These are phyloP conservation scores for Sminthurinus aureus DNA, from an alignment of 2,888 invertebrate species.

Conservation along the genomic window DNA sequence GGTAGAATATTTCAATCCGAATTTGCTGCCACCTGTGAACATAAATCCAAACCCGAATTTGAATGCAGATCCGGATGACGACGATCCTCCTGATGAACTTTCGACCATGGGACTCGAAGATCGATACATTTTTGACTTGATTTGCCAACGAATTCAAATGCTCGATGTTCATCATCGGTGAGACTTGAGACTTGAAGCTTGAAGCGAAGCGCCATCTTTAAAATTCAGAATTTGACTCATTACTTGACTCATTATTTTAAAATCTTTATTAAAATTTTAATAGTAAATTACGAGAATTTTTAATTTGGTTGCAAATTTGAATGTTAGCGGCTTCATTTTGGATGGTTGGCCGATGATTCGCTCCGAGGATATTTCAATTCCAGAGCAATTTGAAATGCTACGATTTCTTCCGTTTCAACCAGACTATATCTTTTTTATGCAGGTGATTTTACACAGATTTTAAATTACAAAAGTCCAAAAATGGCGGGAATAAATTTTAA, in stretches of 20 bases:
- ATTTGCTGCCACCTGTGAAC: slow-evolving; percentile 9
- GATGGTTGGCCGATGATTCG: slow-evolving; percentile 73
- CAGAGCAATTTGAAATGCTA: slow-evolving; percentile 47
- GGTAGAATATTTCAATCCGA: slow-evolving; percentile 46
- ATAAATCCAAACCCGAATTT: background rate
- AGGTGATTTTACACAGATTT: slow-evolving; percentile 24
- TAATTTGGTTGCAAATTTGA: too few species aligned
- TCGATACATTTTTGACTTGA: slow-evolving; percentile 34
- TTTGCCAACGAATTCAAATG: slow-evolving; percentile 45
- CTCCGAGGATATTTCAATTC: slow-evolving; percentile 61
- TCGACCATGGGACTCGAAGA: slow-evolving; percentile 6
- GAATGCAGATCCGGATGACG: background rate
- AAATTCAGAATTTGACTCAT: too few species aligned
- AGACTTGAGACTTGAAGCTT: too few species aligned
- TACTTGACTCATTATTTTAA: too few species aligned
- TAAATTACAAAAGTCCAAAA: slow-evolving; percentile 3
- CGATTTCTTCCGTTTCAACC: slow-evolving; percentile 41
- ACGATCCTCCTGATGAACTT: background rate
- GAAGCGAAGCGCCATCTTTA: too few species aligned
- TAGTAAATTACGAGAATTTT: background rate
- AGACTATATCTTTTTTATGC: slow-evolving; percentile 45
- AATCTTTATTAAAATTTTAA: background rate
- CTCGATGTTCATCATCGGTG: slow-evolving; percentile 52
- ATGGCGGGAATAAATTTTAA: background rate
- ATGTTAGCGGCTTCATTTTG: slow-evolving; percentile 72